These are phyloP conservation scores for Lophochroa leadbeateri DNA, from an alignment of 2,113 vertebrate genomes.

Conservation along the genomic window DNA sequence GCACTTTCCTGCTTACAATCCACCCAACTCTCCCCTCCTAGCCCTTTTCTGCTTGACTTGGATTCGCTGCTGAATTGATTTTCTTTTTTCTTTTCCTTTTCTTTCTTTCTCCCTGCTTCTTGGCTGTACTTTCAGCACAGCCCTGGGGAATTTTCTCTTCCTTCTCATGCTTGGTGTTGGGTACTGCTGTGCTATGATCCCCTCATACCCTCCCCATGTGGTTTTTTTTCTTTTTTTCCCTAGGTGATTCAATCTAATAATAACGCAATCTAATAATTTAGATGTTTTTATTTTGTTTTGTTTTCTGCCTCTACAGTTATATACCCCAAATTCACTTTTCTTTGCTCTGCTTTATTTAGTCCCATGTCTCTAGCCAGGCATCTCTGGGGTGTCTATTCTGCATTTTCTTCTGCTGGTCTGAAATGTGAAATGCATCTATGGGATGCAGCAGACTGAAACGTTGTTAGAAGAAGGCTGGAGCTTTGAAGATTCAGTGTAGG, in stretches of 20 bases:
- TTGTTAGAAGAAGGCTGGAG: not conserved
- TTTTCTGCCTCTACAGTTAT: not conserved
- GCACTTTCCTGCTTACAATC: not conserved
- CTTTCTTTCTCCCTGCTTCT: not conserved
- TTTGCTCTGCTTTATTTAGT: not conserved
- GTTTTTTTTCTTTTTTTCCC: not conserved
- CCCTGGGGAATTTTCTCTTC: not conserved
- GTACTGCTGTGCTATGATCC: not conserved
- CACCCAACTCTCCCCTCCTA: not conserved
- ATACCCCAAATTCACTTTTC: not conserved
- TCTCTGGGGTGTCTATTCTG: not conserved
- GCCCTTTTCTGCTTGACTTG: not conserved
- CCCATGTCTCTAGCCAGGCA: no score
- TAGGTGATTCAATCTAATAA: not conserved
- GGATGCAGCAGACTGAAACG: not conserved
- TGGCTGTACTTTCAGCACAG: not conserved
- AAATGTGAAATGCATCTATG: no score
- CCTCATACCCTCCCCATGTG: fast-evolving
- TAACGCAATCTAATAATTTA: not conserved
- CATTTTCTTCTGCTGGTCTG: no score
- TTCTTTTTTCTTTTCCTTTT: not conserved
- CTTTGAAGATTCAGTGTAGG: not conserved
- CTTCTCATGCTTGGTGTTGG: not conserved
- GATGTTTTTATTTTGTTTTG: not conserved
- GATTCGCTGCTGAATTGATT: not conserved